Evolutionary conservation across 2,113 vertebrate genomes (phyloP).

Genomic region (Zosterops borbonicus): DNA sequence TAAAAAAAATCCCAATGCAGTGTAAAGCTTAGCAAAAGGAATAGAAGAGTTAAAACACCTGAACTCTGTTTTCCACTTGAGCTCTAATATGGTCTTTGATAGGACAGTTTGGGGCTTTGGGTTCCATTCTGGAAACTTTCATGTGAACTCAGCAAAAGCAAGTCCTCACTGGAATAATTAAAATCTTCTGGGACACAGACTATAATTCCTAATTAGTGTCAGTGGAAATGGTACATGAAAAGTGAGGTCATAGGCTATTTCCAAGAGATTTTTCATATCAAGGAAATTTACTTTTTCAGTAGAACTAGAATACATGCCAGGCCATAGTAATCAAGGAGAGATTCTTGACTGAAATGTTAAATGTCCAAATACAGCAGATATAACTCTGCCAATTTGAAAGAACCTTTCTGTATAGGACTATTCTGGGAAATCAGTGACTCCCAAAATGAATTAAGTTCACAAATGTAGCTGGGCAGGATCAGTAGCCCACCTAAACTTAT

Average conservation of each 20-base stretch:
- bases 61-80: neutral
- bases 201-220: conserved; percentile 10
- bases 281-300: neutral
- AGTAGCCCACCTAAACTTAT: neutral
- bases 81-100: neutral
- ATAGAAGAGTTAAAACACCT: neutral
- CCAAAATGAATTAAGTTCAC: neutral
- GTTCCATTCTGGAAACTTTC: neutral
- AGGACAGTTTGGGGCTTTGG: neutral
- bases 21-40: neutral
- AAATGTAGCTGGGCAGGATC: neutral
- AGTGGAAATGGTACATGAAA: conserved; percentile 12
- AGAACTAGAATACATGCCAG: neutral
- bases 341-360: neutral
- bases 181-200: neutral
- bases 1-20: neutral
- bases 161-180: neutral
- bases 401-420: neutral
- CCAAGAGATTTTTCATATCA: neutral
- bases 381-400: neutral
- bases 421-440: neutral
- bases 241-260: neutral
- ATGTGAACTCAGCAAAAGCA: neutral
- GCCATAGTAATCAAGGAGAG: neutral
- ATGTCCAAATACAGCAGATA: neutral